These are phyloP conservation scores for Drosophila ambigua DNA, from an alignment of 1,140 invertebrate species.

Conservation along the genomic window DNA sequence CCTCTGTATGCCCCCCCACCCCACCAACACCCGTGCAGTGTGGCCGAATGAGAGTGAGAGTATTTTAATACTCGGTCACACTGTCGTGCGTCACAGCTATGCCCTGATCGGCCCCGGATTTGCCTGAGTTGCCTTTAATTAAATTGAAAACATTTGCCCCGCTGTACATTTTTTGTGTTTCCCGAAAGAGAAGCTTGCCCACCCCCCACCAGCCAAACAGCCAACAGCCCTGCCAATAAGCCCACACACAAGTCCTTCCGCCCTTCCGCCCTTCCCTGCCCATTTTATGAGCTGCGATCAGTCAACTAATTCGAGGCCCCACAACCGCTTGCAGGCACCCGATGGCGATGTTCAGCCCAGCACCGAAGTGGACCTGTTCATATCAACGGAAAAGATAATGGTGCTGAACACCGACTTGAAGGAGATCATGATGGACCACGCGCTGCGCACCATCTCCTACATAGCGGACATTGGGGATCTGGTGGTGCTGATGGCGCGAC, in stretches of 20 bases:
- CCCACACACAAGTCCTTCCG: constrained; percentile 57
- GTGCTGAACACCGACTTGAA: constrained; percentile 99
- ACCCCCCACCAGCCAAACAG: no score
- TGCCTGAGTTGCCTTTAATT: constrained; percentile 23
- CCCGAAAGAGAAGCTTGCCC: constrained; percentile 26
- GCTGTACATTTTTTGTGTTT: constrained; percentile 18
- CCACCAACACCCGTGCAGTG: no score
- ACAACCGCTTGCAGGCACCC: constrained; percentile 90
- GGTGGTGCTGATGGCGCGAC: constrained; percentile 98
- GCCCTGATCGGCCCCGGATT: neutral
- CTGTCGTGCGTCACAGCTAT: no score
- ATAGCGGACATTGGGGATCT: constrained; percentile 99
- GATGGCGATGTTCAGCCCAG: constrained; percentile 99
- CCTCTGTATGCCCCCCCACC: no score
- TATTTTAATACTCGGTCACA: no score
- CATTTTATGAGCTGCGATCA: no score
- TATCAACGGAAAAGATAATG: constrained; percentile 99
- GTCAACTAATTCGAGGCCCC: neutral
- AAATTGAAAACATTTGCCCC: neutral
- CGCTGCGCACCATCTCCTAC: constrained; percentile 98
- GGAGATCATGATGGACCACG: constrained; percentile 99
- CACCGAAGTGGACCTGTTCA: constrained; percentile 99
- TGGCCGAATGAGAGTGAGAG: no score
- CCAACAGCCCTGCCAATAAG: neutral
- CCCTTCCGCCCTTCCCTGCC: no score